Evolutionary conservation across 2,113 vertebrate species (phyloP), one percentile per base, ranked within the genome.

Genomic region (Grus americana): DNA sequence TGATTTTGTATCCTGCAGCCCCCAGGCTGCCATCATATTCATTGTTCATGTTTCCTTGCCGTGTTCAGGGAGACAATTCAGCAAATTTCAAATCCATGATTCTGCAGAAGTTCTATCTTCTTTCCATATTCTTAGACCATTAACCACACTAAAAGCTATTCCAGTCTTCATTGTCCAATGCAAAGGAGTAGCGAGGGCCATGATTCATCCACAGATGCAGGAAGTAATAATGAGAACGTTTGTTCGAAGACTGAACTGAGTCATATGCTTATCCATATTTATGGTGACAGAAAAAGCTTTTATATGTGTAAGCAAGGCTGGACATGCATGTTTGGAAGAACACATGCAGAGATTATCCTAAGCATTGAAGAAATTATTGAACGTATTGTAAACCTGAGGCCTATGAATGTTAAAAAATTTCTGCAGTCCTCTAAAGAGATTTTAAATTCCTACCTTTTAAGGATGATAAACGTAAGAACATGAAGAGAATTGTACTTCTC

Each of bases 161-260:
- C 73, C 42, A 81, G 36, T 20, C 34, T 89, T 90, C 44, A 46
- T 50, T 93, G 88, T 81, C 82, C 83, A 62, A 50, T 15, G 52
- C 1, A 44, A 90, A 82, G 10, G 32, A 92, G 80, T 15, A 90
- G 7, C 1, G 2, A 92, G 80, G n/a, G 32, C 62, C n/a, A 4
- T 95, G 95, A 94, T 79, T 96, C 92, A 95, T 94, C 46, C 73
- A 72, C 86, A 94, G 94, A 95, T 93, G 86, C 76, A 93, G 88
- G 76, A 97, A 95, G 86, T 42, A 92, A 59, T 95, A 79, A 88
- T 71, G 61, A 93, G 52, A 84, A 91, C 61, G 61, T 86, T 95
- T 94, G 76, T 93, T 94, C 6, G 7, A 91, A 84, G 70, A 65
- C 4, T 81, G 57, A 94, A 81, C 44, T 95, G 96, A 96, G 57